Conservation (phyloP, 2,113 vertebrate species). For the Oncorhynchus kisutch region DNA sequence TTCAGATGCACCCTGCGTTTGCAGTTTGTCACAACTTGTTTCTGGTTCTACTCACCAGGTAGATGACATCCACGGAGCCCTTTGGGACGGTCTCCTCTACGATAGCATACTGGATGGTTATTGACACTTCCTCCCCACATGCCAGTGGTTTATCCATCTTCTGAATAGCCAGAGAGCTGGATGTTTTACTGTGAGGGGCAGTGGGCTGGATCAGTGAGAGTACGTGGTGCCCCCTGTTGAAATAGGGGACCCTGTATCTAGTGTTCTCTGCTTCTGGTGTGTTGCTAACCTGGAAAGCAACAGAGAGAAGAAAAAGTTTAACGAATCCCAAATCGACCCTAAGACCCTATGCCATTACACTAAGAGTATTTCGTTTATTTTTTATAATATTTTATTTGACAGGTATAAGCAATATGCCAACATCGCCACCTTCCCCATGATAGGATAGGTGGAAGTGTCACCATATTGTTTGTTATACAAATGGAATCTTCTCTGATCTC, state of each 20-base stretch:
- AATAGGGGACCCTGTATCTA: background rate
- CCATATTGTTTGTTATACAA: background rate
- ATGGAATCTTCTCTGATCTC: too few relatives aligned
- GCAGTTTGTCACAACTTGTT: background rate
- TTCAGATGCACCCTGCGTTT: background rate
- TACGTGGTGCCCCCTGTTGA: fast-evolving
- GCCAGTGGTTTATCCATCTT: constrained; percentile 27
- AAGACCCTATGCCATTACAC: background rate
- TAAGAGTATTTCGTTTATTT: background rate
- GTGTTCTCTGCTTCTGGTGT: fast-evolving
- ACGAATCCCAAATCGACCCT: background rate
- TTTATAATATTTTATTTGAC: too few relatives aligned
- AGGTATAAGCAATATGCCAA: background rate
- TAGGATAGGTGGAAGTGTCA: background rate
- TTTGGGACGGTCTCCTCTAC: constrained; percentile 45
- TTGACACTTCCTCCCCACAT: constrained; percentile 42
- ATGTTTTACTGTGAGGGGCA: constrained; percentile 28
- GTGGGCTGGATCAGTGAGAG: constrained; percentile 13
- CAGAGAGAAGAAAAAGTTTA: background rate
- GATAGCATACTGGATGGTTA: constrained; percentile 57
- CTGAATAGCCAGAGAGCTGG: constrained; percentile 59
- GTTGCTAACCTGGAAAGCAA: constrained; percentile 37
- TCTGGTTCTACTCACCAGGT: constrained; percentile 57
- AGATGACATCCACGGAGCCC: constrained; percentile 51
- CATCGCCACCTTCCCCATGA: background rate